These are phyloP conservation scores for Rhodeus uyekii DNA, from an alignment of 2,797 vertebrate genomes.

Conservation along the genomic window DNA sequence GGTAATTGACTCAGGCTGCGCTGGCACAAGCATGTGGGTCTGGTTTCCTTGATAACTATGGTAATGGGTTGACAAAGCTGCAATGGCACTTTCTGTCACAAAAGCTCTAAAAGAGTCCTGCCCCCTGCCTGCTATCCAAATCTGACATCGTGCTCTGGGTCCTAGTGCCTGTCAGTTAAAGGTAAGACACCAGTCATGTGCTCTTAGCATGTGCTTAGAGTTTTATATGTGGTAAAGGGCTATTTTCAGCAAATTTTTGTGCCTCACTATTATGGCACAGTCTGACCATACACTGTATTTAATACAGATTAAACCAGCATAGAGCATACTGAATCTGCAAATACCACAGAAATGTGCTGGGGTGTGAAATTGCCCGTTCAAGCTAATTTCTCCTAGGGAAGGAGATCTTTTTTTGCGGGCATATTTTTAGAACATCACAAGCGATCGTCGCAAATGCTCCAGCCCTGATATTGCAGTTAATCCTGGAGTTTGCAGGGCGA, in stretches of 20 bases:
- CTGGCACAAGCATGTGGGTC: conserved; percentile 48
- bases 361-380: conserved; percentile 42
- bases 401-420: conserved; percentile 30
- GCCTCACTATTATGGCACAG: neutral
- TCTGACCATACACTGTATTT: conserved; percentile 1
- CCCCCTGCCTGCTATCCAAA: conserved; percentile 42
- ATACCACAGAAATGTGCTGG: neutral
- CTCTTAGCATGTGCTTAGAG: neutral
- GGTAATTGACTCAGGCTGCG: conserved; percentile 52
- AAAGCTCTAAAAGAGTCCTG: conserved; percentile 34
- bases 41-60: conserved; percentile 61
- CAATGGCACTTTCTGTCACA: conserved; percentile 35
- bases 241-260: neutral
- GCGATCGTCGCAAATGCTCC: conserved; percentile 56
- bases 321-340: conserved; percentile 6
- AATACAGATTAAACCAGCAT: neutral
- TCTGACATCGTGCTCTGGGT: conserved; percentile 24
- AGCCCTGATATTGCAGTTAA: conserved; percentile 72
- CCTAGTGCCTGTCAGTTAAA: neutral
- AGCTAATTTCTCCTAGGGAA: conserved; percentile 31
- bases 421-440: conserved; percentile 26
- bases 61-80: conserved; percentile 55
- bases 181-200: neutral
- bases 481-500: conserved; percentile 68
- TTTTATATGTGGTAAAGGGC: neutral